Evolutionary conservation across 2,888 invertebrate species (phyloP), one percentile per base, ranked within the genome.

Genomic region (Heliconius charithonia): DNA sequence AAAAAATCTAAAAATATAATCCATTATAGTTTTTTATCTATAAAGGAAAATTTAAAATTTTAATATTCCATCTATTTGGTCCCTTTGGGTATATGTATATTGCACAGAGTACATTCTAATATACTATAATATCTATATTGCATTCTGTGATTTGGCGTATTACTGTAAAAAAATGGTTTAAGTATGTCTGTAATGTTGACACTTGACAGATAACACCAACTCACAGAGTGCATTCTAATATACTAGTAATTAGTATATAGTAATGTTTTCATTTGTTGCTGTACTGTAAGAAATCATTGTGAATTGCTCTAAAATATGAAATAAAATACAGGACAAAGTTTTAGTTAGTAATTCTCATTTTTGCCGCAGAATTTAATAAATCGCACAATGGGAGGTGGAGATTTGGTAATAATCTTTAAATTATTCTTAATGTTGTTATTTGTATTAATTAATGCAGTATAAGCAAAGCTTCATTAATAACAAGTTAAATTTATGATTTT

Each of bases 361-460:
- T 12, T 25, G 13, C 16, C 32, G 81, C 27, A 27, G 6, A 63
- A 63, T 63, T n/a, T 59, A n/a, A 27, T 27, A 27, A 41, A 78
- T 51, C 51, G 22, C 51, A 51, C 7, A 66, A 93, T 94, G 94
- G 94, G 94, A 51, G 94, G 94, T 56, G 93, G 93, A 74, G 94
- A 94, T 86, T 88, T 94, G 88, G 93, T 93, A 63, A 63, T 63
- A 27, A n/a, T 25, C 62, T 62, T 27, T 67, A 32, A n/a, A 13
- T 67, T 7, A 1, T 37, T 27, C 3, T 9, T 71, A 29, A 9
- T 25, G 27, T 59, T 13, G 12, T 13, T 62, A n/a, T 62, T 62
- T 27, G 12, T n/a, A 16, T 25, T 25, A 9, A n/a, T 59, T n/a
- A n/a, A 25, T 59, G 22, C 62, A 62, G 25, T 10, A 25, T 62